These are phyloP conservation scores for Stictocephala bisonia DNA, from an alignment of 2,888 invertebrate species.

Conservation along the genomic window DNA sequence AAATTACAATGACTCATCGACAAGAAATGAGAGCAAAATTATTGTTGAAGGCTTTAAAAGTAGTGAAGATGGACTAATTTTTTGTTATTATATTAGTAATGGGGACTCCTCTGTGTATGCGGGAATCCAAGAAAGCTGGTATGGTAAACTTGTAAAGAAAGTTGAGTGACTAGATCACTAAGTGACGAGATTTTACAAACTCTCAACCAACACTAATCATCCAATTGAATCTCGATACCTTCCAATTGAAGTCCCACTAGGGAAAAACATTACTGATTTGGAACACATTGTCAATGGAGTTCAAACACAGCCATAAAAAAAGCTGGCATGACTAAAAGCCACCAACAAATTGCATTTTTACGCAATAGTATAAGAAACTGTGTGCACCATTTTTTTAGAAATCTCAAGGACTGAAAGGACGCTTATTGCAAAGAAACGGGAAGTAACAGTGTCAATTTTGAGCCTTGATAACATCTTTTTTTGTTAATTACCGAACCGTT, in stretches of 20 bases:
- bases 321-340: constrained; percentile 15
- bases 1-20: constrained; percentile 61
- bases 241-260: not conserved
- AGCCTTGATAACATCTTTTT: not conserved
- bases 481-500: not conserved
- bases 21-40: constrained; percentile 62
- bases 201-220: constrained; percentile 10
- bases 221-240: constrained; percentile 10
- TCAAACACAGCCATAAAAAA: constrained; percentile 17
- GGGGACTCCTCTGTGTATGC: constrained; percentile 62
- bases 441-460: too few species aligned
- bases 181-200: constrained; percentile 37
- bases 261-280: not conserved
- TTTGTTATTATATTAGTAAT: constrained; percentile 60
- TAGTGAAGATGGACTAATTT: constrained; percentile 59
- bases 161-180: constrained; percentile 56
- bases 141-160: constrained; percentile 59
- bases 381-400: too few species aligned
- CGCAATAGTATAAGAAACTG: too few species aligned
- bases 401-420: too few species aligned
- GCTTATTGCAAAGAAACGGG: too few species aligned
- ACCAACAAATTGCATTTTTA: too few species aligned
- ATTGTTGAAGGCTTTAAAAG: constrained; percentile 60
- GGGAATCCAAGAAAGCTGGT: constrained; percentile 56
- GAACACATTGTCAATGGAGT: constrained; percentile 8